Percentiles rank a stretch among this genome's conserved stretches.
Evolutionary conservation across 2,888 invertebrate genomes (phyloP).

Genomic region (Zonitis immaculata): DNA sequence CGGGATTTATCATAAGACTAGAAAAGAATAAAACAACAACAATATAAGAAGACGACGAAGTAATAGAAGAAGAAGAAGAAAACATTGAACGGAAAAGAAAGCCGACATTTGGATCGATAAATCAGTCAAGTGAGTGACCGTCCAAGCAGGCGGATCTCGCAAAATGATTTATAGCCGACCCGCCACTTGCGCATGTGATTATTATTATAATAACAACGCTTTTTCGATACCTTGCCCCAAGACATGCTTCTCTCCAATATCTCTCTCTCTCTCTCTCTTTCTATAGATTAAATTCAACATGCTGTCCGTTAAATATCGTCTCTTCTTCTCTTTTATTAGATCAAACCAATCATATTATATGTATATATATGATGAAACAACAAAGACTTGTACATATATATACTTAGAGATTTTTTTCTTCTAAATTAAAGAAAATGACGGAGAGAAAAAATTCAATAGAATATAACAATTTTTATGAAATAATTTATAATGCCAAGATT

Average conservation of each 20-base stretch:
- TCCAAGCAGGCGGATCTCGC: constrained; percentile 46
- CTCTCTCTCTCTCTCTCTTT: too few species aligned
- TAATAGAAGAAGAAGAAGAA: constrained; percentile 12
- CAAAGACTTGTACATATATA: too few species aligned
- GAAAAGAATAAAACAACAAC: not conserved
- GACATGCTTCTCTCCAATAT: constrained; percentile 35
- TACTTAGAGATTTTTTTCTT: too few species aligned
- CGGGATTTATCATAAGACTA: too few species aligned
- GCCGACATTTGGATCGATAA: constrained; percentile 46
- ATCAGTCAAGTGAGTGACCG: constrained; percentile 48
- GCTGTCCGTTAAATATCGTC: not conserved
- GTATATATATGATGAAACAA: too few species aligned
- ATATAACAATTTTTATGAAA: constrained; percentile 11
- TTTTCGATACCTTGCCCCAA: constrained; percentile 43
- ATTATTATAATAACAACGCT: constrained; percentile 48
- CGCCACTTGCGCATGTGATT: constrained; percentile 49
- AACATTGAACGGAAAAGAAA: constrained; percentile 22
- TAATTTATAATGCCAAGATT: constrained; percentile 20
- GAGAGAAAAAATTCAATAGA: not conserved
- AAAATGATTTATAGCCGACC: constrained; percentile 46
- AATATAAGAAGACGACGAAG: not conserved
- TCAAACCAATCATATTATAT: not conserved
- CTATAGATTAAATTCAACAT: not conserved
- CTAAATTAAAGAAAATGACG: too few species aligned
- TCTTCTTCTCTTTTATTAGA: not conserved